Evolutionary conservation across 2,113 vertebrate genomes (phyloP).

Genomic region (Bos taurus): ARS-UCD2.0 NC_037343.1:58242001-58242500

Average conservation of each 20-base stretch:
- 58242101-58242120: slow-evolving; percentile 52
- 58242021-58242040: neutral
- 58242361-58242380: neutral
- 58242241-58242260: neutral
- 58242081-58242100: neutral
- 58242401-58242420: neutral
- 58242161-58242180: neutral
- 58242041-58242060: neutral
- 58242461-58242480: neutral
- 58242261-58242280: neutral
- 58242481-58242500: neutral
- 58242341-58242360: neutral
- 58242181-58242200: slow-evolving; percentile 11
- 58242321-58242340: neutral
- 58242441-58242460: neutral
- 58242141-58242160: neutral
- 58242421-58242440: neutral
- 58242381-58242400: neutral
- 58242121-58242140: neutral
- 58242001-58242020: neutral
- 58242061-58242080: slow-evolving; percentile 7
- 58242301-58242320: neutral
- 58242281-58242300: neutral
- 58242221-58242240: neutral
- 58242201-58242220: neutral